Percentiles rank a stretch among this genome's conserved stretches.
Conservation (phyloP, 1,140 invertebrate genomes). For the Drosophila pandora region DNA sequence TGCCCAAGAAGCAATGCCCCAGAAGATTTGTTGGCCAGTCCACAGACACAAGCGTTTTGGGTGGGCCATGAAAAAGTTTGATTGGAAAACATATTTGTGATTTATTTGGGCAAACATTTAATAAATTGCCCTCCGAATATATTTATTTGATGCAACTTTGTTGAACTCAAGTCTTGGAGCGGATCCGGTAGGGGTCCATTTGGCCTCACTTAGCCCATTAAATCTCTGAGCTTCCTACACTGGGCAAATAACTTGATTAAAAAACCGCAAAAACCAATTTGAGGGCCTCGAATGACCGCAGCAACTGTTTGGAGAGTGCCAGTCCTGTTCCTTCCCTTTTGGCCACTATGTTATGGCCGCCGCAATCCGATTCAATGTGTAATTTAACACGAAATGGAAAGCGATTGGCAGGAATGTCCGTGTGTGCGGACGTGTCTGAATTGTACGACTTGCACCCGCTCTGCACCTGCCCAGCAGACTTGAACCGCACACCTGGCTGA, state of each 20-base stretch:
- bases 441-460: conserved; percentile 42
- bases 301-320: conserved; percentile 26
- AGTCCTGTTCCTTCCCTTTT: conserved; percentile 28
- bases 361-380: conserved; percentile 81
- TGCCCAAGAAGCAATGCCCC: conserved; percentile 42
- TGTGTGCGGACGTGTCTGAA: conserved; percentile 22
- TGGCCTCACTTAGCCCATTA: background rate
- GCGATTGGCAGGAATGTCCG: conserved; percentile 62
- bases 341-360: conserved; percentile 71
- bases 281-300: conserved; percentile 57
- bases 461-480: conserved; percentile 29
- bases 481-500: conserved; percentile 58
- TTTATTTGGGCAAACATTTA: conserved; percentile 80
- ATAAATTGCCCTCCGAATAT: conserved; percentile 69
- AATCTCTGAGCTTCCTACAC: conserved; percentile 23
- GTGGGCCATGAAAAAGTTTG: conserved; percentile 50
- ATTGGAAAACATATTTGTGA: conserved; percentile 79
- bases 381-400: conserved; percentile 82
- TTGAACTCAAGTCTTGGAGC: conserved; percentile 43
- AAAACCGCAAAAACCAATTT: conserved; percentile 81
- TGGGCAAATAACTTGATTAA: conserved; percentile 78
- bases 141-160: conserved; percentile 68
- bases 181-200: background rate
- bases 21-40: conserved; percentile 46
- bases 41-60: conserved; percentile 7